Evolutionary conservation across 53 echinoderm and acorn worm species (phyloP), one percentile per base, ranked within the genome.

Genomic region (Zoroaster sp.): DNA sequence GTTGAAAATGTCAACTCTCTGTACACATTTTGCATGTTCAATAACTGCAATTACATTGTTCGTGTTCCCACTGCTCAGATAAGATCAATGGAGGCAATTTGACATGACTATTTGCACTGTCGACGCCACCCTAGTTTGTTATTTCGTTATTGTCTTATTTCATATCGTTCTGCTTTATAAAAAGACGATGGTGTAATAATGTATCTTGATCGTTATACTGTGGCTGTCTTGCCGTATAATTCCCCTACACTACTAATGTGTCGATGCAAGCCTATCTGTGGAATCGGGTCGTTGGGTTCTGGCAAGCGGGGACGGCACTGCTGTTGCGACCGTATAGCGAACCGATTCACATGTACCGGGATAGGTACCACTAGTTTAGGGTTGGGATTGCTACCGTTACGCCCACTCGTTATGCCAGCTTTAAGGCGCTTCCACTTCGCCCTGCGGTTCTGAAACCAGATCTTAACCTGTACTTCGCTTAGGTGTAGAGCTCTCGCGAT

Each of bases 361-460:
- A 95, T 95, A 14, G 95, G 95, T 14, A 95, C 95, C 0, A 95
- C 95, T 14, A 95, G 79, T 77, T 95, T 95, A 3, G 95, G 91
- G 72, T 91, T 93, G n/a, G 89, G 86, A 31, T 91, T 89, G 23
- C 73, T 74, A 39, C 93, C 93, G 17, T 79, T 87, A 33, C 91
- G 76, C 36, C 93, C 89, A 34, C 93, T 91, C 37, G 86, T 89
- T 34, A 92, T 87, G 38, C 95, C 93, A 4, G 95, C 93, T 59
- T 95, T 95, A 4, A 95, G 65, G 14, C 95, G 95, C 82, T 95
- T 95, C 95, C 95, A 95, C 35, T 95, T 95, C 33, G 95, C 95
- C 40, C 95, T 87, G 23, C 95, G 89, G 77, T 95, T 95, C 76
- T 95, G 95, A 53, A 95, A 95, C 95, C 95, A 95, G 14, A 95